Evolutionary conservation across 2,797 vertebrate species (phyloP).

Genomic region (Tokudaia tokunoshimensis): DNA sequence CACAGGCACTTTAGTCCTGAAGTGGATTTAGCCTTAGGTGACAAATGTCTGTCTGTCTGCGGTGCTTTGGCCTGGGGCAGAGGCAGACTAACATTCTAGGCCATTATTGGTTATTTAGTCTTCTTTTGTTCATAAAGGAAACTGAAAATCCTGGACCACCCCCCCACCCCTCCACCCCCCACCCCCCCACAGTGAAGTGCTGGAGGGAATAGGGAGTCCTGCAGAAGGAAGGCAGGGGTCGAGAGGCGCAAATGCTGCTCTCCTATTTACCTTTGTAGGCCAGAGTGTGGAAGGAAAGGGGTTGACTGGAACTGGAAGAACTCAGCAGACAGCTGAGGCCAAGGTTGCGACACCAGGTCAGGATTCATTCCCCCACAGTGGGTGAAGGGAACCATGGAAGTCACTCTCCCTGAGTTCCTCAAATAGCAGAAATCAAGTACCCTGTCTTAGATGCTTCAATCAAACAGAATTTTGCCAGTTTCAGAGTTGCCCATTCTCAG

Average conservation of each 20-base stretch:
- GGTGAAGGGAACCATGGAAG: neutral
- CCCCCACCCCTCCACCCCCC: too few species aligned
- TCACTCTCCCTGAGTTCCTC: neutral
- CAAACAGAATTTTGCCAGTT: neutral
- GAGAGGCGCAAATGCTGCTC: neutral
- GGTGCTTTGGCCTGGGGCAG: neutral
- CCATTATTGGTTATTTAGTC: neutral
- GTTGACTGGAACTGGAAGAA: neutral
- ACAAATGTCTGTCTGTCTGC: neutral
- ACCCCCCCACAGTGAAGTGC: neutral
- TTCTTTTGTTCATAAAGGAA: neutral
- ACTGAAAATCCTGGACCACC: neutral
- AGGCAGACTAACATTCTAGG: neutral
- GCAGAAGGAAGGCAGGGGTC: neutral
- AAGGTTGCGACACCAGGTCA: neutral
- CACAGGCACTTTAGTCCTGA: neutral
- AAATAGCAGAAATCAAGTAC: neutral
- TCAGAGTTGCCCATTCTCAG: neutral
- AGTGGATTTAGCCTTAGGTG: neutral
- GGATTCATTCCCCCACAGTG: neutral
- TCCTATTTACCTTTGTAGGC: neutral
- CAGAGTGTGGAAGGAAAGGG: neutral
- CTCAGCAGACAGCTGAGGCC: neutral
- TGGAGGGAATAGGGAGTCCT: neutral
- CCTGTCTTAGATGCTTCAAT: neutral